Evolutionary conservation across 1,140 invertebrate species (phyloP).

Genomic region (Aradophagus sp.): DNA sequence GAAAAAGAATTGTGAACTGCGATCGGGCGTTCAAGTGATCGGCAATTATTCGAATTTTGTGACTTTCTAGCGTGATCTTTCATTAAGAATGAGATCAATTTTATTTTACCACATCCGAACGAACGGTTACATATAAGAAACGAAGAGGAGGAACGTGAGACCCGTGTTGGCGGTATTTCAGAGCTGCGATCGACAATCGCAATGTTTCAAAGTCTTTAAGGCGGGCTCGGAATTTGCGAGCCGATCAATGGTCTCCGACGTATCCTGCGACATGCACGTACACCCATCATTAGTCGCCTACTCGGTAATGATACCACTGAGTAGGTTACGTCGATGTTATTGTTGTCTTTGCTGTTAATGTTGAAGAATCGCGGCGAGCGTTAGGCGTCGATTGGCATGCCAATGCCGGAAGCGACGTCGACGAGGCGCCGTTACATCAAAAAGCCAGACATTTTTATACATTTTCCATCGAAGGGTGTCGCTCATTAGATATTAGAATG

Average conservation of each 20-base stretch:
- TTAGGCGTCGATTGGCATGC: slow-evolving; percentile 43
- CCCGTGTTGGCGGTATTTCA: slow-evolving; percentile 51
- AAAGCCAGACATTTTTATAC: too few species aligned
- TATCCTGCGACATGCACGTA: slow-evolving; percentile 35
- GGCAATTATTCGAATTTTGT: slow-evolving; percentile 18
- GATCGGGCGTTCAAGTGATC: too few species aligned
- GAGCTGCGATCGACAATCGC: slow-evolving; percentile 52
- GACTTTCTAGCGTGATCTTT: slow-evolving; percentile 44
- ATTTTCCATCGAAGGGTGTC: slow-evolving; percentile 20
- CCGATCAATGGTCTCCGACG: slow-evolving; percentile 41
- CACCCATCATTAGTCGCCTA: slow-evolving; percentile 54
- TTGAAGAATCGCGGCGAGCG: slow-evolving; percentile 26
- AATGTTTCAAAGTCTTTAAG: slow-evolving; percentile 48
- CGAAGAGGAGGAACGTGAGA: slow-evolving; percentile 23
- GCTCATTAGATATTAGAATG: slow-evolving; percentile 18
- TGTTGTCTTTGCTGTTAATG: slow-evolving; percentile 38
- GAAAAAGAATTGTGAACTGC: too few species aligned
- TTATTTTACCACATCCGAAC: slow-evolving; percentile 24
- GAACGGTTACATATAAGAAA: slow-evolving; percentile 32
- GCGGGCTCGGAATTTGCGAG: slow-evolving; percentile 52
- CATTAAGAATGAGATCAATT: slow-evolving; percentile 26
- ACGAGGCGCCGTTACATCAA: slow-evolving; percentile 8
- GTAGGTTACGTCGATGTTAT: slow-evolving; percentile 44
- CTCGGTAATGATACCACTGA: slow-evolving; percentile 35
- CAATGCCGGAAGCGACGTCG: slow-evolving; percentile 53